Base-by-base conservation (phyloP, 2,888 invertebrate species). In the Diploptera punctata region DNA sequence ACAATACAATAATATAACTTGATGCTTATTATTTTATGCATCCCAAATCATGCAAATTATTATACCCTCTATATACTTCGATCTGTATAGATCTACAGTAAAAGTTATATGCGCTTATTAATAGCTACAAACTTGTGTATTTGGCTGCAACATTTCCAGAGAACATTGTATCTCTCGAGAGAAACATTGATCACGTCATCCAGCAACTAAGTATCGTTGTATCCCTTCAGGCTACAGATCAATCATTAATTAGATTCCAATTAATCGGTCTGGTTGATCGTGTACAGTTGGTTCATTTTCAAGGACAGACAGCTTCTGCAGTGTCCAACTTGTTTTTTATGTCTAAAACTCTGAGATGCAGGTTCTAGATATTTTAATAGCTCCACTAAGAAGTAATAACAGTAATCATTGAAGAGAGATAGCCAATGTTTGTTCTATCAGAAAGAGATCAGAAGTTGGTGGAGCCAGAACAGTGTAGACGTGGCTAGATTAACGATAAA, bases 341-440 rank as follows among this genome's bases (percentile, higher is more conserved):
- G 2, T 57, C n/a, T 29, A 57, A n/a, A 29, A 21, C 57, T n/a
- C 31, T n/a, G 4, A 57, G 57, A 29, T 29, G 31, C 21, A 57
- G 29, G 26, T 31, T n/a, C 1, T n/a, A 21, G 57, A 57, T 29
- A 57, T 29, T 57, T 24, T 57, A 57, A 57, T 57, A 57, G 57
- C n/a, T 29, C 57, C 57, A 57, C 57, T 57, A 57, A 29, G 31
- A 13, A 29, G 31, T 57, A 57, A 57, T 57, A 57, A 57, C n/a
- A 57, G 57, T 57, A 57, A 57, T 57, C 57, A 57, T 31, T 29
- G 29, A 0, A n/a, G 29, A 16, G n/a, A 57, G 18, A 57, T 24
- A 29, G 31, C 29, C 18, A 16, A 24, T 57, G 31, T 57, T 57
- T 57, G 57, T 57, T 57, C 57, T 57, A 57, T 57, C 57, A 16